Evolutionary conservation across 92 coral and sea anemone species (phyloP), one percentile per base, ranked within the genome.

Genomic region (Siderastrea radians): DNA sequence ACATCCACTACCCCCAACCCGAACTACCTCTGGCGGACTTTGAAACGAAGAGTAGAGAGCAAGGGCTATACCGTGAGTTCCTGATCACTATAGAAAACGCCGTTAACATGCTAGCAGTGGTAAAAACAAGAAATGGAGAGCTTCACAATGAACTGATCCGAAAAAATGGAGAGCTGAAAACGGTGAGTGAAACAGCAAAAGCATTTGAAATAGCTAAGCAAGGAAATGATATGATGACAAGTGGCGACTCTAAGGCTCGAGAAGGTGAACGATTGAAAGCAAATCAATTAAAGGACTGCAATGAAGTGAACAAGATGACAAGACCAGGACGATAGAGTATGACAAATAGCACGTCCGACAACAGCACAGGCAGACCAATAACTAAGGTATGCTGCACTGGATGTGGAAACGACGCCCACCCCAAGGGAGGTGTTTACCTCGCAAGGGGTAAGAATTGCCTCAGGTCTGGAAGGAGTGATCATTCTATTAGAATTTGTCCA

Each of bases 301-400:
- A 75, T 19, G 89, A 89, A 72, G 88, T 76, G 86, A 89, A 84
- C 50, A 83, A 78, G 80, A 74, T 77, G 45, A 89, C 77, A 75
- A 53, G 88, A 78, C 92, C 84, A 67, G 88, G 92, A 53, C 73
- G 92, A 69, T 82, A 88, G 78, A 88, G 88, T 79, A 60, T 48
- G 78, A 81, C 83, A 68, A 81, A 88, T 73, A 82, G 75, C 49
- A 75, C 74, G 47, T 65, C 59, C 11, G 83, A 74, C 45, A n/a
- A 71, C 64, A 72, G 65, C 61, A 70, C 69, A 52, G 88, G 83
- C 63, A 54, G 82, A 62, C 64, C 86, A 60, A 73, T 53, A 73
- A 85, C 65, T 48, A 76, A 81, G 59, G 54, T 62, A 57, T 38
- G 10, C 64, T 86, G 90, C 77, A 53, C 84, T 38, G 68, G 71